phyloP scores from a whole-genome alignment of 2,888 invertebrate species.

The Drosophila infuscata region DNA sequence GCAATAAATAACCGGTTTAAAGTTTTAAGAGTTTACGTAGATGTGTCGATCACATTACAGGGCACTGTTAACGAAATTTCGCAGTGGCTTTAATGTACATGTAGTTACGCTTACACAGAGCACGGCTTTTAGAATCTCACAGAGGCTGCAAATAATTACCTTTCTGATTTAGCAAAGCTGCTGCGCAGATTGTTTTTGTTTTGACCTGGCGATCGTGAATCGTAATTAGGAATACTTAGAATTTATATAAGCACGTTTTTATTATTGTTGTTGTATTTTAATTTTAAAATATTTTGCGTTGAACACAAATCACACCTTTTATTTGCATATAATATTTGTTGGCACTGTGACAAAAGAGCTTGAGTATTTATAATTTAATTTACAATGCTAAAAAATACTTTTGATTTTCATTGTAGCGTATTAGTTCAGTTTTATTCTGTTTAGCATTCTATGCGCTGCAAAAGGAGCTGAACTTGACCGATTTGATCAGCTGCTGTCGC shows the following conservation, averaged over 20 bases:
- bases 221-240: constrained; percentile 7
- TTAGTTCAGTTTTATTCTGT: constrained; percentile 15
- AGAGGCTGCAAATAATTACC: constrained; percentile 40
- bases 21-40: constrained; percentile 51
- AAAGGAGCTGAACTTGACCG: constrained; percentile 77
- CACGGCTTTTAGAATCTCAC: constrained; percentile 14
- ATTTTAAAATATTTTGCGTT: constrained; percentile 18
- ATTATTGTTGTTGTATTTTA: constrained; percentile 13
- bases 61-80: constrained; percentile 2
- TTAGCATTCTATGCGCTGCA: constrained; percentile 22
- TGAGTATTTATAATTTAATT: constrained; percentile 41
- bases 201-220: constrained; percentile 8
- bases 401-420: constrained; percentile 24
- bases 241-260: constrained; percentile 49
- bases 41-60: constrained; percentile 31
- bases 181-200: constrained; percentile 61
- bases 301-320: constrained; percentile 44
- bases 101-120: constrained; percentile 1
- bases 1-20: constrained; percentile 62
- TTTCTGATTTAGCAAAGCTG: constrained; percentile 41
- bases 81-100: neutral
- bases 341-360: constrained; percentile 70
- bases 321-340: constrained; percentile 53
- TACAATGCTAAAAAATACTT: constrained; percentile 27
- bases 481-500: constrained; percentile 54